These are phyloP conservation scores for Pseudoatta argentina DNA, from an alignment of 1,140 invertebrate genomes.

Conservation along the genomic window DNA sequence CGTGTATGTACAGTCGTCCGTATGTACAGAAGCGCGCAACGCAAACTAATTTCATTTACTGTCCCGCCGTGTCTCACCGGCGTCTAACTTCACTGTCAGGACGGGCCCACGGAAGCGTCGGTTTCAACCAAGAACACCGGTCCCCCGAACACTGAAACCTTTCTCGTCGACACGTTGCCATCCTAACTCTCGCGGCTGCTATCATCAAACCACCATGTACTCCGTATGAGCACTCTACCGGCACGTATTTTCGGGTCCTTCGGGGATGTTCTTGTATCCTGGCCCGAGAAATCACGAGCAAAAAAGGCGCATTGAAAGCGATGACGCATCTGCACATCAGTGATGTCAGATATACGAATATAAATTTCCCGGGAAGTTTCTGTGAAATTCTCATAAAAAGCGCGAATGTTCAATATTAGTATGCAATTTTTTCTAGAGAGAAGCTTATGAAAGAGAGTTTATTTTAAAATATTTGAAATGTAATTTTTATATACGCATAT, in stretches of 20 bases:
- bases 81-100: constrained; percentile 62
- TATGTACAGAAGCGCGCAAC: constrained; percentile 47
- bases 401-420: background rate
- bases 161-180: constrained; percentile 23
- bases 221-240: constrained; percentile 24
- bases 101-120: constrained; percentile 23
- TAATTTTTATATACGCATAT: background rate
- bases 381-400: constrained; percentile 1
- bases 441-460: too few species aligned
- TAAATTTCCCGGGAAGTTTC: background rate
- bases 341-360: background rate
- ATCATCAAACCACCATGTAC: constrained; percentile 31
- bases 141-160: constrained; percentile 2
- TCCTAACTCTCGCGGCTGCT: constrained; percentile 38
- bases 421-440: background rate
- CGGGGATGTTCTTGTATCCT: constrained; percentile 25
- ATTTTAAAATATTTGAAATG: background rate
- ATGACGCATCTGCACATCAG: constrained; percentile 5
- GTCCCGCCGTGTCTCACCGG: constrained; percentile 40
- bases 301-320: constrained; percentile 14
- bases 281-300: constrained; percentile 9
- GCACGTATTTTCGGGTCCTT: constrained; percentile 44
- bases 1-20: constrained; percentile 39
- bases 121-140: constrained; percentile 50
- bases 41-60: constrained; percentile 75